These are phyloP conservation scores for Gallinago nigripennis DNA, from an alignment of 2,797 vertebrate species.

Conservation along the genomic window DNA sequence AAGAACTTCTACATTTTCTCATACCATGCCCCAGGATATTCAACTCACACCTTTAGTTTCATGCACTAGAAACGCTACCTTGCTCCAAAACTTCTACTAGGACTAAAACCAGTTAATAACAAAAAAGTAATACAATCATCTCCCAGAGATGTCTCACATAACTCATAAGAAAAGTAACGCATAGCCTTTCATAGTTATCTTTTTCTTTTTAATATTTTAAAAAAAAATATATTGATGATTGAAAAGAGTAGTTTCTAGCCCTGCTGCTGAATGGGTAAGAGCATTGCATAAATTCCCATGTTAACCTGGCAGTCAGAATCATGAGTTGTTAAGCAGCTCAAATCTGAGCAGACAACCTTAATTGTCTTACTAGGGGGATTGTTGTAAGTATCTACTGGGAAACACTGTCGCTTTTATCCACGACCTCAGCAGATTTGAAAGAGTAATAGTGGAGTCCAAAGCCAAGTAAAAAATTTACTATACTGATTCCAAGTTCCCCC, in stretches of 20 bases:
- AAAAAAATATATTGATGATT: background rate
- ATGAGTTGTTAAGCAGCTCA: rapidly evolving
- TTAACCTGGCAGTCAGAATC: background rate
- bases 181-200: background rate
- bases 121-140: background rate
- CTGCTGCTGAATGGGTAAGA: background rate
- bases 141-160: background rate
- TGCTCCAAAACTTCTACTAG: background rate
- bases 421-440: background rate
- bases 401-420: background rate
- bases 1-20: background rate
- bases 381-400: background rate
- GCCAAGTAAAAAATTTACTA: background rate
- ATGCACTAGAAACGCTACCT: background rate
- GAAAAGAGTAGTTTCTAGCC: background rate
- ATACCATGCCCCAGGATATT: background rate
- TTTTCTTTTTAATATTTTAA: background rate
- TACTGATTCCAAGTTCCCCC: background rate
- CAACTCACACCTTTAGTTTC: background rate
- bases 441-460: background rate
- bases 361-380: background rate
- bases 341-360: background rate
- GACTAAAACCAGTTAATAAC: background rate
- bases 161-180: background rate
- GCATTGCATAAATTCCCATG: background rate